These are phyloP conservation scores for Peucedramus taeniatus DNA, from an alignment of 2,113 vertebrate genomes.

Conservation along the genomic window DNA sequence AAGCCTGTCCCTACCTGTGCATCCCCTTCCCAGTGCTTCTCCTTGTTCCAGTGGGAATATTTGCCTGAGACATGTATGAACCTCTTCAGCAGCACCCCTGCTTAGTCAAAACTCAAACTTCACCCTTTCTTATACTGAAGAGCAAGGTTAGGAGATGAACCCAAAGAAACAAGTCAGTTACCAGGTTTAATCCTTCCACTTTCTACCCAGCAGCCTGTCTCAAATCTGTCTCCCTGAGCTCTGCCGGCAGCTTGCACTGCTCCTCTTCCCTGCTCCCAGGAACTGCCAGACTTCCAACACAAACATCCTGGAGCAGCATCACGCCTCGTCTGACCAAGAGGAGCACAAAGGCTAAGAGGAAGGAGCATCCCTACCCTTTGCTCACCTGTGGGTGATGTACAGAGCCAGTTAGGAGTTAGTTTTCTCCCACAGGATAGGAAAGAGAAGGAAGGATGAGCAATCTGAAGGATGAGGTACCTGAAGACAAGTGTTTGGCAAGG, in stretches of 20 bases:
- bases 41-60: neutral
- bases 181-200: neutral
- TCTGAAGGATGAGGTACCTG: no score
- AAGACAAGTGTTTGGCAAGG: neutral
- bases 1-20: no score
- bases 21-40: neutral
- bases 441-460: neutral
- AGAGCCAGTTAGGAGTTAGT: neutral
- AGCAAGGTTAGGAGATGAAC: neutral
- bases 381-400: neutral
- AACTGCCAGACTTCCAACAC: neutral
- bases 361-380: neutral
- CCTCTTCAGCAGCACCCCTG: neutral
- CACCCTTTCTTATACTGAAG: neutral
- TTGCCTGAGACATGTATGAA: neutral
- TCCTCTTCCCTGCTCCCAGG: neutral
- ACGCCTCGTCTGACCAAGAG: accelerated
- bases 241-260: neutral
- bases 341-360: neutral
- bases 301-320: neutral
- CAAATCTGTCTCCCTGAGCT: neutral
- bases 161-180: neutral
- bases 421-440: neutral
- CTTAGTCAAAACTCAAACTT: neutral
- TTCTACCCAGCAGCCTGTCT: neutral